Evolutionary conservation across 1,140 invertebrate genomes (phyloP), one percentile per base, ranked within the genome.

Genomic region (Brachionus rubens): DNA sequence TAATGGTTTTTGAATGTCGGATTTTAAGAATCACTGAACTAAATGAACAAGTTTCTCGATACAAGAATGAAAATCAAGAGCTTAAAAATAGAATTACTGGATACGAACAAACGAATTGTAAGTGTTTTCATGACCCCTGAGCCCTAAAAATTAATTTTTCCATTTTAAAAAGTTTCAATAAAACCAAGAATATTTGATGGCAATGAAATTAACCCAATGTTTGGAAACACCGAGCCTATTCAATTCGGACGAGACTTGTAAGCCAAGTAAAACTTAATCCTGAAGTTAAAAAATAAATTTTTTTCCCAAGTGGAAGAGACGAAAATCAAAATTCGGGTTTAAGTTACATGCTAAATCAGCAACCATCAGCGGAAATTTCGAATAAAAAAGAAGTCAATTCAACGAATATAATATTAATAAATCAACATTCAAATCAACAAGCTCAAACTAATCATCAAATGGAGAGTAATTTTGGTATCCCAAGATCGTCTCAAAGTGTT

Each of bases 401-500:
- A 43, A 43, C 40, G 43, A 65, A 65, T 65, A 65, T 65, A 2
- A 65, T 59, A 16, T 36, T 59, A 59, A 59, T 59, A 5, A 59
- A 59, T 21, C 54, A 59, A 33, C 54, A 41, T 12, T 65, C 59
- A 65, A 65, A 46, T 46, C 43, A 46, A 46, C 9, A 46, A 3
- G 2, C 5, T 46, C 36, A 26, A 56, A 62, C 41, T 19, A 43
- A 65, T 19, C 24, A 5, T 0, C 54, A 19, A 59, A 33, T 59
- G 28, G 36, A 21, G 36, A 36, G 1, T 9, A 59, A 59, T 36
- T 59, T 36, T 5, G 28, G 3, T 33, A 19, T 30, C 7, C 54
- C 30, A 59, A 40, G 33, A 36, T n/a, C 16, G 16, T 4, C 5
- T 36, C 10, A 33, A 30, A 40, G 30, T n/a, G 5, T 28, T 12